Percentiles rank a stretch among this genome's conserved stretches.
These are phyloP conservation scores for Melanotus villosus DNA, from an alignment of 2,888 invertebrate species.

Conservation along the genomic window DNA sequence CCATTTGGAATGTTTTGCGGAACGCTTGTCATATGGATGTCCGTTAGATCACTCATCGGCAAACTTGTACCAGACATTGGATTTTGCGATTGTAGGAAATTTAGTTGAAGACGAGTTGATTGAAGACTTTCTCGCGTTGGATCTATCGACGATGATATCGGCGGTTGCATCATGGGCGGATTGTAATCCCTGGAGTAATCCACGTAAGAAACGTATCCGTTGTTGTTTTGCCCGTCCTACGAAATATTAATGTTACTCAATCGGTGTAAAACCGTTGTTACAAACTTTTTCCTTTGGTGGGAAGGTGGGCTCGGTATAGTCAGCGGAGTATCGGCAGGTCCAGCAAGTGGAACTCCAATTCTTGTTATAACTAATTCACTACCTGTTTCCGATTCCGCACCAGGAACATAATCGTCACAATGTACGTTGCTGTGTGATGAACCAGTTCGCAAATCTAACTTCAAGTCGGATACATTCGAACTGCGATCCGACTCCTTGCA, in stretches of 20 bases:
- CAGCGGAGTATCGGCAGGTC: constrained; percentile 82
- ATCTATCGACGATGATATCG: constrained; percentile 72
- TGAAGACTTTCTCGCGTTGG: constrained; percentile 64
- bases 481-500: constrained; percentile 89
- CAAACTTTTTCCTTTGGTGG: constrained; percentile 74
- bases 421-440: constrained; percentile 81
- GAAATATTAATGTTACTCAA: no score
- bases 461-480: constrained; percentile 93
- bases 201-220: constrained; percentile 89
- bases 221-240: constrained; percentile 87
- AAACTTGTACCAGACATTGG: constrained; percentile 61
- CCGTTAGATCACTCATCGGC: constrained; percentile 64
- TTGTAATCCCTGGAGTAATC: constrained; percentile 92
- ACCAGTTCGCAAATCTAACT: constrained; percentile 88
- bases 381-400: constrained; percentile 72
- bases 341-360: constrained; percentile 82
- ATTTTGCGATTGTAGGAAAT: constrained; percentile 64
- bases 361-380: constrained; percentile 72
- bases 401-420: constrained; percentile 71
- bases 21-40: constrained; percentile 59
- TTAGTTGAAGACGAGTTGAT: constrained; percentile 67
- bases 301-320: constrained; percentile 85
- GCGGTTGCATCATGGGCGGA: constrained; percentile 78
- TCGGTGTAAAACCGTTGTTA: no score
- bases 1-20: constrained; percentile 64